Evolutionary conservation across 2,888 invertebrate species (phyloP), one percentile per base, ranked within the genome.

Genomic region (Pyrocoelia pectoralis): DNA sequence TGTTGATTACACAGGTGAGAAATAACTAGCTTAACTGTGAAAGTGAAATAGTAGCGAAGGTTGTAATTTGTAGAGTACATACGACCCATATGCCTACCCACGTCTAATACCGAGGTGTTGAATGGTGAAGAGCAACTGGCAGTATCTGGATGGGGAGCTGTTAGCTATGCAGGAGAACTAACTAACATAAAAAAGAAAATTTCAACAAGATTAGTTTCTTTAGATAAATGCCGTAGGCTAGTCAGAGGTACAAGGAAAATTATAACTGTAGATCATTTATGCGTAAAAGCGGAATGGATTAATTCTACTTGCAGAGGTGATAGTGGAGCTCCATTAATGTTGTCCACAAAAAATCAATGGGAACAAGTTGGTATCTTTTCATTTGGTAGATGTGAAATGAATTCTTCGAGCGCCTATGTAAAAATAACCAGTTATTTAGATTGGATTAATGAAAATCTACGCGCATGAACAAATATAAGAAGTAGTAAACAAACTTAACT

Each of bases 71-170:
- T 15, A 57, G 57, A 51, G 19, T 57, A 41, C 19, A 41, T 57
- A 13, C 41, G 41, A 12, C 41, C 41, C 1, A 43, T 43, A 43
- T 43, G 41, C 13, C 13, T 43, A 8, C 41, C 41, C 1, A 65
- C 61, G 0, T 18, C 38, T 0, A 81, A 81, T 56, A 12, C 77
- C 2, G n/a, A n/a, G n/a, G n/a, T n/a, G n/a, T 12, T 29, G 9
- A 29, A 29, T 48, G 50, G 18, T 1, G 54, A 24, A 18, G 43
- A 41, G 3, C 15, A 29, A 5, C 15, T 54, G 1, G 66, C 65
- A 0, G 81, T 81, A 6, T 78, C 80, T 19, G 82, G 82, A n/a
- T 83, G 82, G 82, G 83, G 83, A 15, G 6, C 12, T 8, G 2
- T n/a, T 2, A n/a, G 8, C n/a, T 2, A 33, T n/a, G 33, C 3